Conservation (phyloP, 2,113 vertebrate species). For the Hippocampus mohnikei region DNA sequence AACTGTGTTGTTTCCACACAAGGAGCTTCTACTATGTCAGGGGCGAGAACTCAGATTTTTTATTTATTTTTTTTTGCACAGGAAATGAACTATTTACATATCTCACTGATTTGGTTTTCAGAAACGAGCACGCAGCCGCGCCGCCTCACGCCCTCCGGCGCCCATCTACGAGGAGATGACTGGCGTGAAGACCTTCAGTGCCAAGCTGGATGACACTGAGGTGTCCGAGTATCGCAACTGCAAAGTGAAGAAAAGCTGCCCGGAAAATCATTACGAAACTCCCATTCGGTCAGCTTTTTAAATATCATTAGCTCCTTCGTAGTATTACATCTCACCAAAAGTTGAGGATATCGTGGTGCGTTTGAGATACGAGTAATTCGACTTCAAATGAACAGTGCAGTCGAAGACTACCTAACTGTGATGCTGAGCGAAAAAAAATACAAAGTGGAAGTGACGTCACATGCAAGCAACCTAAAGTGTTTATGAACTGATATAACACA, state of each 20-base stretch:
- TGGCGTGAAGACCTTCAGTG: conserved; percentile 1
- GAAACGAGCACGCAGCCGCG: conserved; percentile 30
- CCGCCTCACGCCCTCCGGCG: conserved; percentile 1
- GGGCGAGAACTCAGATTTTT: conserved; percentile 1
- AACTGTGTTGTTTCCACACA: conserved; percentile 3
- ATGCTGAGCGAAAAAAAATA: too few relatives aligned
- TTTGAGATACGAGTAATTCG: too few relatives aligned
- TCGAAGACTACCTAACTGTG: too few relatives aligned
- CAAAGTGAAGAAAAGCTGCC: conserved; percentile 17
- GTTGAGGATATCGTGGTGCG: too few relatives aligned
- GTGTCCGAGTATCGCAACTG: conserved; percentile 37
- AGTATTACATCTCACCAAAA: background rate
- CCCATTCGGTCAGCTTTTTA: conserved; percentile 9
- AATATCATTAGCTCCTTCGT: background rate
- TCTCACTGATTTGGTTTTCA: conserved; percentile 47
- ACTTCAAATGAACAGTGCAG: too few relatives aligned
- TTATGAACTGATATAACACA: too few relatives aligned
- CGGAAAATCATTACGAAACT: conserved; percentile 61
- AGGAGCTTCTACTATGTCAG: background rate
- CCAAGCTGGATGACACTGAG: conserved; percentile 28
- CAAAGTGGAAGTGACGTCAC: too few relatives aligned
- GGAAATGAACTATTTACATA: conserved; percentile 36
- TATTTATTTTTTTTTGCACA: conserved; percentile 46
- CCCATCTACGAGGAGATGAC: conserved; percentile 75
- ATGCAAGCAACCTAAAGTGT: too few relatives aligned